These are phyloP conservation scores for Cebidichthys violaceus DNA, from an alignment of 2,113 vertebrate species.

Conservation along the genomic window DNA sequence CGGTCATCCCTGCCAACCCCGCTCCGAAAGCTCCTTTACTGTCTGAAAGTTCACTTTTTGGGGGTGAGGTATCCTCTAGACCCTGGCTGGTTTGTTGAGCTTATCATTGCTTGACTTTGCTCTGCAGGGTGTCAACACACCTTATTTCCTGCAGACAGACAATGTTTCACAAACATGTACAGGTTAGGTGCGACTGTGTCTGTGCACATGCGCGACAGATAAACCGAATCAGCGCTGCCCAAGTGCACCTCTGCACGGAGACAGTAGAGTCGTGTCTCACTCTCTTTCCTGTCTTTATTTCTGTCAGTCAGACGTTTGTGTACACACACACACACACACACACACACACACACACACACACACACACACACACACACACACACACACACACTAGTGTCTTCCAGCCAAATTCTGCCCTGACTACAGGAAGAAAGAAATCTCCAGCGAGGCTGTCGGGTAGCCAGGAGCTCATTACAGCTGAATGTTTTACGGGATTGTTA, in stretches of 20 bases:
- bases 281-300: not conserved
- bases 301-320: not conserved
- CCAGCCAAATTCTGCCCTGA: not conserved
- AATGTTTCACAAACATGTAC: slow-evolving; percentile 16
- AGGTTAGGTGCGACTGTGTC: not conserved
- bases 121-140: slow-evolving; percentile 18
- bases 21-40: too few species aligned
- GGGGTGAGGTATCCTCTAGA: too few species aligned
- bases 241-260: slow-evolving; percentile 1
- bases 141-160: slow-evolving; percentile 34
- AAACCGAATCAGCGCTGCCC: not conserved
- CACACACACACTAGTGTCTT: not conserved
- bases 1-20: too few species aligned
- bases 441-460: slow-evolving; percentile 27
- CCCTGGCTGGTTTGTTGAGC: slow-evolving; percentile 4
- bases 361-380: not conserved
- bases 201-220: not conserved
- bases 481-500: slow-evolving; percentile 60
- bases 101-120: slow-evolving; percentile 21
- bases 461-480: slow-evolving; percentile 47
- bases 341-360: not conserved
- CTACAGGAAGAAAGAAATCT: slow-evolving; percentile 18
- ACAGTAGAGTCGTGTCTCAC: slow-evolving; percentile 3
- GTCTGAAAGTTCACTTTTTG: too few species aligned
- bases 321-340: not conserved